A percentile compares a stretch with the other conserved stretches of the same genome.
Evolutionary conservation across 2,888 invertebrate species (phyloP).

Genomic region (Idaea biselata): DNA sequence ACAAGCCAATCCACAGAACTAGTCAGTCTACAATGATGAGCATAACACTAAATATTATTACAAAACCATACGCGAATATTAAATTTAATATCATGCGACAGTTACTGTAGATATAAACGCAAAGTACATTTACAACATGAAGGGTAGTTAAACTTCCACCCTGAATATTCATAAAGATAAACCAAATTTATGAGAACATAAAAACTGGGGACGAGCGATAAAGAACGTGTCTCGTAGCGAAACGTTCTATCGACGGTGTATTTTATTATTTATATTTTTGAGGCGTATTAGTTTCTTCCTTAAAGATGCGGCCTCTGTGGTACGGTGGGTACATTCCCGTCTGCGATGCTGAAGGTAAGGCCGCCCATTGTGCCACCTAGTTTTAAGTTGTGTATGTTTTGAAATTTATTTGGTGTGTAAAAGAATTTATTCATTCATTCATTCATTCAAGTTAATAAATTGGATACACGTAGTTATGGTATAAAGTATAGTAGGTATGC

Average conservation of each 20-base stretch:
- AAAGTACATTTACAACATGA: conserved; percentile 16
- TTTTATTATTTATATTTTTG: conserved; percentile 13
- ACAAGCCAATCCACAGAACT: too few species aligned
- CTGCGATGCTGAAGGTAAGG: neutral
- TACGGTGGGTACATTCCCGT: neutral
- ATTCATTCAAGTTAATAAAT: too few species aligned
- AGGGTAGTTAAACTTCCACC: conserved; percentile 37
- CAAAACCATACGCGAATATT: neutral
- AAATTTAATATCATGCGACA: neutral
- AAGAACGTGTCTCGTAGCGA: conserved; percentile 45
- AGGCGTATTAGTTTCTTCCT: neutral
- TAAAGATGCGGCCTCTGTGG: neutral
- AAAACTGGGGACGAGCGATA: conserved; percentile 49
- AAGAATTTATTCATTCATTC: too few species aligned
- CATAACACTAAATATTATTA: neutral
- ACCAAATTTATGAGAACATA: conserved; percentile 68
- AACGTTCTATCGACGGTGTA: neutral
- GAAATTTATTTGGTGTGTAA: too few species aligned
- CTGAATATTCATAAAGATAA: conserved; percentile 75
- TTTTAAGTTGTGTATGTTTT: too few species aligned
- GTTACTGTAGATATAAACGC: conserved; percentile 7
- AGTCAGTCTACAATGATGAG: too few species aligned
- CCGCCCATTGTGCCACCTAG: too few species aligned
- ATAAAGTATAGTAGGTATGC: too few species aligned
- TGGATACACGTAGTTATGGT: too few species aligned